Percentiles rank a stretch among this genome's conserved stretches.
These are phyloP conservation scores for Discoglossus pictus DNA, from an alignment of 2,797 vertebrate species.

Conservation along the genomic window DNA sequence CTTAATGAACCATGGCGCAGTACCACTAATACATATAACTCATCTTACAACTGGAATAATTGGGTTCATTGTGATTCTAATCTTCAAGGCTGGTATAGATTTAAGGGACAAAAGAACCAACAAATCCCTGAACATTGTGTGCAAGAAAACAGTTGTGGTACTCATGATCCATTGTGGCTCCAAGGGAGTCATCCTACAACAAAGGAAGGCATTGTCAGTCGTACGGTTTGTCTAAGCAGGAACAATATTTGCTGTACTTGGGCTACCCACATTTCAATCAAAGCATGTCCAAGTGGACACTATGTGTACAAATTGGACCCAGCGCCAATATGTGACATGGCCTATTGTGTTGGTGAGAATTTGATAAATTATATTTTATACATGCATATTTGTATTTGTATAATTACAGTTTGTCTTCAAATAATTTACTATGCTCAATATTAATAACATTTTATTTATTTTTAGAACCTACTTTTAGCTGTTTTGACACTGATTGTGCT, in stretches of 20 bases:
- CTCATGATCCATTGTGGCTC: conserved; percentile 56
- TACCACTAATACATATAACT: no score
- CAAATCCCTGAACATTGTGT: conserved; percentile 54
- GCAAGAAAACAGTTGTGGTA: conserved; percentile 39
- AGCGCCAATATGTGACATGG: conserved; percentile 45
- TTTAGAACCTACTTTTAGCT: conserved; percentile 12
- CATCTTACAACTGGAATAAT: conserved; percentile 44
- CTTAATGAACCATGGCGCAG: no score
- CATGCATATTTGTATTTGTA: background rate
- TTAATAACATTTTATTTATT: conserved; percentile 44
- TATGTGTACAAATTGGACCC: conserved; percentile 50
- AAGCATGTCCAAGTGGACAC: conserved; percentile 52
- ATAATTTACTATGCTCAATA: background rate
- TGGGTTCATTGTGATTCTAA: conserved; percentile 42
- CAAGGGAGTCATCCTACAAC: conserved; percentile 50
- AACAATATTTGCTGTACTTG: conserved; percentile 50
- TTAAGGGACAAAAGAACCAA: conserved; percentile 47
- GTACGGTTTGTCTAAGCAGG: conserved; percentile 53
- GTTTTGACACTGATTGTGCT: background rate
- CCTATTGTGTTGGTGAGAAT: conserved; percentile 55
- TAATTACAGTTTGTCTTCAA: no score
- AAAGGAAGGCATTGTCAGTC: conserved; percentile 47
- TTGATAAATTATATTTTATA: no score
- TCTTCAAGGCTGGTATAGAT: conserved; percentile 56
- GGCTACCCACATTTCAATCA: conserved; percentile 47